Base-by-base conservation (phyloP, 1,140 invertebrate species). In the Drosophila parvula region DNA sequence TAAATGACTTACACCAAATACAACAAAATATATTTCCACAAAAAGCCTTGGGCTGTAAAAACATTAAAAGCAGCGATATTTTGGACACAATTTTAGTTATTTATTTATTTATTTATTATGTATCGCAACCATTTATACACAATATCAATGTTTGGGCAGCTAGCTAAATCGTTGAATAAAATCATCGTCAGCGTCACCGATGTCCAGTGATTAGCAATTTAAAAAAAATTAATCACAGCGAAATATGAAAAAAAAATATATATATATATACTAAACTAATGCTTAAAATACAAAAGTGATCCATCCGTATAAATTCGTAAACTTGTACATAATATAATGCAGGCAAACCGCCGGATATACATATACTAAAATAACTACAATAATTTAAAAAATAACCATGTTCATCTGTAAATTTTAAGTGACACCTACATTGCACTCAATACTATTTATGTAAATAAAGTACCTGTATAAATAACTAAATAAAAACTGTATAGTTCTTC, bases 391-490 rank as follows among this genome's bases (percentile, higher is more conserved):
- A 27, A 41, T 48, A 61, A 14, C 40, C 60, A 67, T 58, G 32
- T 44, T 75, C 75, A 82, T 70, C 18, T 75, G 71, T 76, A 81
- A 22, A 79, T 79, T 79, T 43, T 36, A 44, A 59, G 44, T 61
- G 47, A 57, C 16, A 63, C 32, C 76, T 57, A 64, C 47, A 68
- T 53, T 22, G 50, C 58, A 65, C 69, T 71, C 69, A 85, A 71
- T 70, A 69, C 51, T 79, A 68, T 63, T 81, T 79, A 79, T 85
- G 82, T 85, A 85, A 69, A 85, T 85, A 85, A 53, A 75, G 58
- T 85, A 81, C 63, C 59, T 85, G 58, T 67, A 75, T 64, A 86
- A 71, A 70, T 62, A 67, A 64, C 67, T 64, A 85, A 61, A 67
- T 53, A 67, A 64, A 45, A 73, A 81, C 73, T 85, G 28, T 22